A percentile compares a stretch with the other conserved stretches of the same genome.
These are phyloP conservation scores for Nannospalax galili DNA, from an alignment of 2,113 vertebrate species.

Conservation along the genomic window DNA sequence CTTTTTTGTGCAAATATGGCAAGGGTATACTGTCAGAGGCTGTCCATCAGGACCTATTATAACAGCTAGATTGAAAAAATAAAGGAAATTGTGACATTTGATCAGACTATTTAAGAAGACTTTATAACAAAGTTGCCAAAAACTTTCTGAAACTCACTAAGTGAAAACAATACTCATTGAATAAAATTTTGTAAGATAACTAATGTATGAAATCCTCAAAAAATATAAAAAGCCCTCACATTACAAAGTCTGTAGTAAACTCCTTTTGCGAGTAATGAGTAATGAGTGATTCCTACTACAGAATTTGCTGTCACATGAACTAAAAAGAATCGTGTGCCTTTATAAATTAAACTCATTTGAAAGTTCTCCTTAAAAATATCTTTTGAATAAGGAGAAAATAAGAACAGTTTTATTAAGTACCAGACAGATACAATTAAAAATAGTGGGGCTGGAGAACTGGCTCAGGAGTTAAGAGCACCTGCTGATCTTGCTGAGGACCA, in stretches of 20 bases:
- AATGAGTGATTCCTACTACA: not conserved
- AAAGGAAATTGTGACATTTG: slow-evolving; percentile 76
- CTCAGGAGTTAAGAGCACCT: not conserved
- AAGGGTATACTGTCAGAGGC: slow-evolving; percentile 98
- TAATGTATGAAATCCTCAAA: not conserved
- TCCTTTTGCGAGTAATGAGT: slow-evolving; percentile 13
- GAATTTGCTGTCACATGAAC: not conserved
- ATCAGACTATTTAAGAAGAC: slow-evolving; percentile 78
- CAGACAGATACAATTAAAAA: not conserved
- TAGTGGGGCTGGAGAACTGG: not conserved
- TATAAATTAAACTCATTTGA: slow-evolving; percentile 48
- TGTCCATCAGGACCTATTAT: slow-evolving; percentile 99
- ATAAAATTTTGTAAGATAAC: slow-evolving; percentile 52
- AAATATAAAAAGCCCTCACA: not conserved
- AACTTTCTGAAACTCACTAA: slow-evolving; percentile 57
- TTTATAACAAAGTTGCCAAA: slow-evolving; percentile 52
- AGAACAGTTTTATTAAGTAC: slow-evolving; percentile 38
- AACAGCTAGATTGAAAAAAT: slow-evolving; percentile 89
- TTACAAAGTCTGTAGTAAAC: slow-evolving; percentile 18
- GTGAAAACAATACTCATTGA: slow-evolving; percentile 19
- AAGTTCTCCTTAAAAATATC: slow-evolving; percentile 42
- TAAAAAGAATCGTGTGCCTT: not conserved
- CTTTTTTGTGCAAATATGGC: slow-evolving; percentile 99
- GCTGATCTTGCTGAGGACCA: not conserved
- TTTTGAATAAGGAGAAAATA: slow-evolving; percentile 29